Conservation (phyloP, 2,113 vertebrate genomes). For the Chaetops frenatus region DNA sequence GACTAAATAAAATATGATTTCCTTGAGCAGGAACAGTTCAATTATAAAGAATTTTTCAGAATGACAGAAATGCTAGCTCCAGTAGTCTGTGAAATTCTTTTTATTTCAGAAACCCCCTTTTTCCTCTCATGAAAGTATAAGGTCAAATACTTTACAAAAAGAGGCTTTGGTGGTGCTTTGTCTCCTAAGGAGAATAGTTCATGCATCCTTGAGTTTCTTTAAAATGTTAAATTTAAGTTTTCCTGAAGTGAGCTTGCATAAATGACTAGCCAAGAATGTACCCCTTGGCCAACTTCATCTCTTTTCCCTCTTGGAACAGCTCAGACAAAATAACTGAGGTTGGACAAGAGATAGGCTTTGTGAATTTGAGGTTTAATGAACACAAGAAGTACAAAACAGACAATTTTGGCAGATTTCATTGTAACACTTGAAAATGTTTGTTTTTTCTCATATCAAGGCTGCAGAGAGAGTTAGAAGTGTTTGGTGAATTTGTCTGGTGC, state of each 20-base stretch:
- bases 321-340: constrained; percentile 55
- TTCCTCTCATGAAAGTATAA: background rate
- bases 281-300: constrained; percentile 15
- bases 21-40: background rate
- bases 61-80: background rate
- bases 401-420: constrained; percentile 63
- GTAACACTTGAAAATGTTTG: constrained; percentile 62
- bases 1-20: constrained; percentile 8
- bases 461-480: constrained; percentile 43
- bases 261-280: background rate
- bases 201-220: background rate
- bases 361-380: constrained; percentile 61
- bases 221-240: background rate
- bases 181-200: background rate
- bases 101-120: background rate
- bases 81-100: background rate
- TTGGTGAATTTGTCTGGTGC: constrained; percentile 45
- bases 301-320: constrained; percentile 39
- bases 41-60: background rate
- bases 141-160: background rate
- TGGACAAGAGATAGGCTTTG: constrained; percentile 48
- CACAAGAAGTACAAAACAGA: constrained; percentile 45
- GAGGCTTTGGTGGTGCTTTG: background rate
- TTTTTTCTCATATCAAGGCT: constrained; percentile 55
- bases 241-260: background rate